These are phyloP conservation scores for Malurus splendens DNA, from an alignment of 2,797 vertebrate species.

Conservation along the genomic window DNA sequence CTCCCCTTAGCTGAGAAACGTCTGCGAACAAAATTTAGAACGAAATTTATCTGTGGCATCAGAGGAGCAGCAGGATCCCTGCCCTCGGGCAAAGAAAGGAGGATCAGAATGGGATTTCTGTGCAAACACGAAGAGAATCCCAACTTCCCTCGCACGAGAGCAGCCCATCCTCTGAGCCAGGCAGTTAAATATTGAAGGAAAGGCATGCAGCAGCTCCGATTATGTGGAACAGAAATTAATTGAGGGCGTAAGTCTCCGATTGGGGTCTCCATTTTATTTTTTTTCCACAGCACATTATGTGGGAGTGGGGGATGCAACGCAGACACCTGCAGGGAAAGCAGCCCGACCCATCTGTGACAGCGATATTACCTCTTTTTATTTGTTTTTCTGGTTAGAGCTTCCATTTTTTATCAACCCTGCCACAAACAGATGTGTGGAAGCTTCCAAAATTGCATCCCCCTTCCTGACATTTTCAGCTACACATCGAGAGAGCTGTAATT, in stretches of 20 bases:
- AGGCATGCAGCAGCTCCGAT: not conserved
- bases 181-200: slow-evolving; percentile 31
- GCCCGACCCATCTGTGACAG: not conserved
- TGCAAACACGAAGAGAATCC: not conserved
- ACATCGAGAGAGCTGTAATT: not conserved
- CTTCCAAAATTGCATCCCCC: not conserved
- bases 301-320: not conserved
- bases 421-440: not conserved
- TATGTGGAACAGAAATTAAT: slow-evolving; percentile 58
- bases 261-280: slow-evolving; percentile 18
- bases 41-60: slow-evolving; percentile 24
- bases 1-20: not conserved
- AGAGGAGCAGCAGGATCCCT: slow-evolving; percentile 33
- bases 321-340: slow-evolving; percentile 32
- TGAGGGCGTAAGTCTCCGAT: slow-evolving; percentile 24
- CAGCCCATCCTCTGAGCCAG: not conserved
- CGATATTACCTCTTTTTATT: not conserved
- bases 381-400: slow-evolving; percentile 11
- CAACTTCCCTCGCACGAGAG: not conserved
- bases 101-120: slow-evolving; percentile 27
- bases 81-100: not conserved
- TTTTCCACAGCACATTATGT: slow-evolving; percentile 23
- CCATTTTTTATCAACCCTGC: not conserved
- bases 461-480: not conserved
- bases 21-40: slow-evolving; percentile 28